Percentiles rank a stretch among this genome's conserved stretches.
Conservation (phyloP, 1,140 invertebrate species). For the Calosoma granatense region DNA sequence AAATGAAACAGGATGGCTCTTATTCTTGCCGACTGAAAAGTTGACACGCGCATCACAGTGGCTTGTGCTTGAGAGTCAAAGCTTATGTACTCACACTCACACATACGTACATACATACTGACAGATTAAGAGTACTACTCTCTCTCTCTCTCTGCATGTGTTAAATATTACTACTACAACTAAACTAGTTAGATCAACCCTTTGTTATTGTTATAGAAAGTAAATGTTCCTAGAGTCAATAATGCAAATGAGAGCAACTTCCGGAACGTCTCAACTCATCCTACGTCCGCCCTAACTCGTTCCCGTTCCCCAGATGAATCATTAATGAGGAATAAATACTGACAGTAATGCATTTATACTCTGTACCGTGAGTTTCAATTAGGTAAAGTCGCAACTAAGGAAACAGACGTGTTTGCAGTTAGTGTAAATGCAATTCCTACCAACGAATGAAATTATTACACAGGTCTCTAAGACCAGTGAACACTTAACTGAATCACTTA, state of each 20-base stretch:
- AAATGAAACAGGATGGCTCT: not conserved
- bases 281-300: no score
- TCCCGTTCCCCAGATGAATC: not conserved
- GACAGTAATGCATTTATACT: not conserved
- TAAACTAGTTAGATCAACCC: not conserved
- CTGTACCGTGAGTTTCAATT: no score
- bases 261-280: not conserved
- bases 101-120: not conserved
- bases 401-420: no score
- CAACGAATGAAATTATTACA: no score
- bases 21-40: not conserved
- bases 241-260: conserved; percentile 5
- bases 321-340: conserved; percentile 1
- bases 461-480: no score
- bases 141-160: not conserved
- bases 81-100: not conserved
- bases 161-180: not conserved
- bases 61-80: not conserved
- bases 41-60: not conserved
- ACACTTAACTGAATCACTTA: no score
- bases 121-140: no score
- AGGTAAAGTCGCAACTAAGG: no score
- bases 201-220: conserved; percentile 8
- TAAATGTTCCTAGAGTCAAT: conserved; percentile 1
- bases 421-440: no score